phyloP scores from a whole-genome alignment of 2,888 invertebrate genomes.

The Brachynemurus nebulosus region DNA sequence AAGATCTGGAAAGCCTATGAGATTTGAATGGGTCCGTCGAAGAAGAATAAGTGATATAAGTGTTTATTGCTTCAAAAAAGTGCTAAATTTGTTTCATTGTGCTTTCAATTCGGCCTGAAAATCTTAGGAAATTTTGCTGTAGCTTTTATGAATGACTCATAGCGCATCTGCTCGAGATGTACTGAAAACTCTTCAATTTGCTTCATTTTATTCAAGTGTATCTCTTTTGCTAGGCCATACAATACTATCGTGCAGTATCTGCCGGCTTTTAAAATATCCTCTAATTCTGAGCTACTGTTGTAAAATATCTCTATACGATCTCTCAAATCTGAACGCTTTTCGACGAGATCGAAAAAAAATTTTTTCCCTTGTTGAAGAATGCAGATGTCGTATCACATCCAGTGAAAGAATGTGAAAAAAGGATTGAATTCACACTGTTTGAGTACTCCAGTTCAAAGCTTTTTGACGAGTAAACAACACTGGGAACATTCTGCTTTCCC shows the following conservation, averaged over 20 bases:
- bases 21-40: no score
- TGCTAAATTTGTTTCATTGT: conserved; percentile 8
- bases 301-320: no score
- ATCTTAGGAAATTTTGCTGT: conserved; percentile 11
- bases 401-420: neutral
- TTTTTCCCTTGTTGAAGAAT: neutral
- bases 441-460: neutral
- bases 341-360: no score
- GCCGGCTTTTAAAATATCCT: conserved; percentile 1
- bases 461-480: neutral
- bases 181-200: neutral
- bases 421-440: neutral
- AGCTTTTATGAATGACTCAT: conserved; percentile 10
- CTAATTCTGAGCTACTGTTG: neutral
- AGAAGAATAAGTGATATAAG: conserved; percentile 8
- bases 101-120: conserved; percentile 7
- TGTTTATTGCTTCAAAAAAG: conserved; percentile 9
- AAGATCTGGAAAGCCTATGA: no score
- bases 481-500: neutral
- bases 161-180: conserved; percentile 7
- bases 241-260: neutral
- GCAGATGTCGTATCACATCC: neutral
- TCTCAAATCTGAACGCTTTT: no score
- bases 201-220: neutral
- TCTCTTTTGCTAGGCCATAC: neutral